phyloP scores from a whole-genome alignment of 2,888 invertebrate genomes.

The Drosophila eohydei region DNA sequence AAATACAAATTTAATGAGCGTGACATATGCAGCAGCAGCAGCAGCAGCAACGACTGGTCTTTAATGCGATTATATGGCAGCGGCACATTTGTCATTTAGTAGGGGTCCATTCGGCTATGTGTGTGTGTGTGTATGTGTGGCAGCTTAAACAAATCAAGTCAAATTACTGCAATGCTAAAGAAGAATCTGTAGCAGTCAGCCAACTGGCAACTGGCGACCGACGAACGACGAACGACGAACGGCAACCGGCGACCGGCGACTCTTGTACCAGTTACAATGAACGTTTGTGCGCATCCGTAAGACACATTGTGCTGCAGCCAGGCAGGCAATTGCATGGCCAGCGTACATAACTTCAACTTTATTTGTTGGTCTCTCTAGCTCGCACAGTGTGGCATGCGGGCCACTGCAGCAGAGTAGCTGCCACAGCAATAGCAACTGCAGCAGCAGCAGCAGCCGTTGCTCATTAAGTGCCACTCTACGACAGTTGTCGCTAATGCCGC shows the following conservation, averaged over 20 bases:
- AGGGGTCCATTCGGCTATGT: slow-evolving; percentile 48
- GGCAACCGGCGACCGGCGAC: slow-evolving; percentile 45
- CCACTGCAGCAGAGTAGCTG: slow-evolving; percentile 52
- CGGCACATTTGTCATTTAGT: slow-evolving; percentile 75
- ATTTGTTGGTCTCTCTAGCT: slow-evolving; percentile 60
- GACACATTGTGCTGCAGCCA: slow-evolving; percentile 61
- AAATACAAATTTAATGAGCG: slow-evolving; percentile 80
- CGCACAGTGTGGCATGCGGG: slow-evolving; percentile 72
- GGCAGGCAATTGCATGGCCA: slow-evolving; percentile 74
- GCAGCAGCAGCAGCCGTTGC: slow-evolving; percentile 69
- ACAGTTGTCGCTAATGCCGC: slow-evolving; percentile 79
- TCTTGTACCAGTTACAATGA: slow-evolving; percentile 71
- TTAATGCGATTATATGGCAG: slow-evolving; percentile 79
- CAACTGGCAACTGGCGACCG: slow-evolving; percentile 54
- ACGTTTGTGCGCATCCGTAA: slow-evolving; percentile 72
- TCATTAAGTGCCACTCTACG: slow-evolving; percentile 79
- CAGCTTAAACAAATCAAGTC: slow-evolving; percentile 78
- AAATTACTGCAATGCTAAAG: slow-evolving; percentile 76
- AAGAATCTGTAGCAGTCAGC: slow-evolving; percentile 71
- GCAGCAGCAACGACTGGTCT: slow-evolving; percentile 49
- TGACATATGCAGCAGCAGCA: slow-evolving; percentile 72
- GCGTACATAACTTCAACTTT: slow-evolving; percentile 76
- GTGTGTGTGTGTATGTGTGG: slow-evolving; percentile 55
- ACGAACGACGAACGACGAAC: slow-evolving; percentile 27
- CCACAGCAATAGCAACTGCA: slow-evolving; percentile 8